Percentiles rank a stretch among this genome's conserved stretches.
phyloP scores from a whole-genome alignment of 2,888 invertebrate species.

The Dasypolia templi region DNA sequence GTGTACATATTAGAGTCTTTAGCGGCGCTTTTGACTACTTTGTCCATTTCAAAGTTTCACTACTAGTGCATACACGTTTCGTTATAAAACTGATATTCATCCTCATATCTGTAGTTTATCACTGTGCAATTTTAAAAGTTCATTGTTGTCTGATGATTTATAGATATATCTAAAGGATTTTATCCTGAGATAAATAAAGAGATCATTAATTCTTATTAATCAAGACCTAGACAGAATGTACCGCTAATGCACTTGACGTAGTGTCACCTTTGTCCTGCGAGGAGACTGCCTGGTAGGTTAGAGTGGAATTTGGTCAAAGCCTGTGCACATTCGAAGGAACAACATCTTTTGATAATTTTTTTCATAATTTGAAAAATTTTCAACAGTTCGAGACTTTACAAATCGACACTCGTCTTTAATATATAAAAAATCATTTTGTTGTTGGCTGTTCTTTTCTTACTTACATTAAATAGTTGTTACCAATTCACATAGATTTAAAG shows the following conservation, averaged over 20 bases:
- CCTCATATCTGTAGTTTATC: not conserved
- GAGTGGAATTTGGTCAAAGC: not conserved
- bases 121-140: not conserved
- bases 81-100: not conserved
- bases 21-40: not conserved
- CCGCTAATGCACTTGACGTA: not conserved
- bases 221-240: not conserved
- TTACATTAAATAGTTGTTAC: not conserved
- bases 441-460: not conserved
- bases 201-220: not conserved
- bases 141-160: not conserved
- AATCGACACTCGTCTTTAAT: not conserved
- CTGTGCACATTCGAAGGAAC: no score
- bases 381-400: not conserved
- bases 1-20: not conserved
- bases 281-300: not conserved
- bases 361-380: not conserved
- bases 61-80: not conserved
- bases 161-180: not conserved
- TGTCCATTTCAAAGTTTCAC: not conserved
- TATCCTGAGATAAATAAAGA: not conserved
- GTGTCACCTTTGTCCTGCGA: not conserved
- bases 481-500: not conserved
- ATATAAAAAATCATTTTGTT: not conserved
- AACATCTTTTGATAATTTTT: not conserved